These are phyloP conservation scores for Balaeniceps rex DNA, from an alignment of 2,113 vertebrate species.

Conservation along the genomic window DNA sequence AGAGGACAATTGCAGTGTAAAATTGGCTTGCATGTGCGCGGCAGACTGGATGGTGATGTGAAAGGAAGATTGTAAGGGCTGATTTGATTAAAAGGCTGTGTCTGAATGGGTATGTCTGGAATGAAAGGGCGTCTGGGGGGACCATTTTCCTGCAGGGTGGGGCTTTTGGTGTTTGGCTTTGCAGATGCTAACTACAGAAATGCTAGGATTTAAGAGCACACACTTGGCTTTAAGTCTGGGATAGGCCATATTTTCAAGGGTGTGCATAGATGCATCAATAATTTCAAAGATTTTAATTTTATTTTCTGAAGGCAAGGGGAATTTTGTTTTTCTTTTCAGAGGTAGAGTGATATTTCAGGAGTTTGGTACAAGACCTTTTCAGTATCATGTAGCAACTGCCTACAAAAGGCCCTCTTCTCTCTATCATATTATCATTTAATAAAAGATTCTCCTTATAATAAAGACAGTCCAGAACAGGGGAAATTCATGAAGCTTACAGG, in stretches of 20 bases:
- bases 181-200: background rate
- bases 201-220: background rate
- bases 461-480: background rate
- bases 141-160: background rate
- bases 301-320: background rate
- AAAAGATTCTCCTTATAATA: background rate
- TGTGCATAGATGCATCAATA: background rate
- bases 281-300: background rate
- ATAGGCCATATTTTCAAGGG: background rate
- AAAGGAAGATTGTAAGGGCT: slow-evolving; percentile 37
- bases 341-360: background rate
- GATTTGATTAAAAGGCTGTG: slow-evolving; percentile 49
- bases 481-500: background rate
- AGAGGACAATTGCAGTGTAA: slow-evolving; percentile 37
- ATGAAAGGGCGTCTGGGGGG: background rate
- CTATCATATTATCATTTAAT: background rate
- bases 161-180: background rate
- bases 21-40: background rate
- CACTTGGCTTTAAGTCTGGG: background rate
- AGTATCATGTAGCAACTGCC: background rate
- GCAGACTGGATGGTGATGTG: slow-evolving; percentile 14
- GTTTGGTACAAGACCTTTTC: background rate
- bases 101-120: slow-evolving; percentile 37
- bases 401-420: background rate
- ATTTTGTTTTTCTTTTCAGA: background rate